These are phyloP conservation scores for Elegia similella DNA, from an alignment of 2,888 invertebrate genomes.

Conservation along the genomic window DNA sequence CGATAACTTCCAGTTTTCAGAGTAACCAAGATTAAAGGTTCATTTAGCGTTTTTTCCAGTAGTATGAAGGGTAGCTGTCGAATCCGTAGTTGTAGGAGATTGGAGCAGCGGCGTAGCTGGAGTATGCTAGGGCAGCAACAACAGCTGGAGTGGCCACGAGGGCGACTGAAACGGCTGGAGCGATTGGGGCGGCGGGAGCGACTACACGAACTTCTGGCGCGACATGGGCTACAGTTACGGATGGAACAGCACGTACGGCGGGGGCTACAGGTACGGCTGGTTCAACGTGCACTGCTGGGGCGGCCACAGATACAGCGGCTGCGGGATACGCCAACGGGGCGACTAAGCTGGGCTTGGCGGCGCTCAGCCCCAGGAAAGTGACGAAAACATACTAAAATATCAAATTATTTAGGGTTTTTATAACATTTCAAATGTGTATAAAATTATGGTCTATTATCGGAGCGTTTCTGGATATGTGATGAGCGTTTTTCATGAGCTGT, in stretches of 20 bases:
- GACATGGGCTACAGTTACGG: background rate
- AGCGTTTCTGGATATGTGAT: too few relatives aligned
- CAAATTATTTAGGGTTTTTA: background rate
- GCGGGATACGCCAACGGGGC: background rate
- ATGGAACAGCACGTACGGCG: too few relatives aligned
- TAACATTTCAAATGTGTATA: too few relatives aligned
- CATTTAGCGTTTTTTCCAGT: background rate
- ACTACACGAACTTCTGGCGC: background rate
- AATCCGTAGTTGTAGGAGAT: constrained; percentile 4
- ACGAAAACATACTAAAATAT: constrained; percentile 4
- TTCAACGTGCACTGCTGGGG: constrained; percentile 12
- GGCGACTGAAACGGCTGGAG: background rate
- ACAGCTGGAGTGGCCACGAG: background rate
- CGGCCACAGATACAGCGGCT: background rate
- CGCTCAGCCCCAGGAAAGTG: constrained; percentile 10
- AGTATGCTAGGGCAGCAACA: constrained; percentile 8
- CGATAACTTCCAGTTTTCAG: background rate
- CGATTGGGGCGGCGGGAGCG: constrained; percentile 12
- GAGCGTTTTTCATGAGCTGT: too few relatives aligned
- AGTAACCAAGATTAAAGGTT: background rate
- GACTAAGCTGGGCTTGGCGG: constrained; percentile 8
- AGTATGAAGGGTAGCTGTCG: background rate
- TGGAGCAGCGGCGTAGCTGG: background rate
- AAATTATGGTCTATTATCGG: too few relatives aligned
- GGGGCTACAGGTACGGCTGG: constrained; percentile 14